phyloP scores from a whole-genome alignment of 1,140 invertebrate species.

The Piezodorus guildinii region DNA sequence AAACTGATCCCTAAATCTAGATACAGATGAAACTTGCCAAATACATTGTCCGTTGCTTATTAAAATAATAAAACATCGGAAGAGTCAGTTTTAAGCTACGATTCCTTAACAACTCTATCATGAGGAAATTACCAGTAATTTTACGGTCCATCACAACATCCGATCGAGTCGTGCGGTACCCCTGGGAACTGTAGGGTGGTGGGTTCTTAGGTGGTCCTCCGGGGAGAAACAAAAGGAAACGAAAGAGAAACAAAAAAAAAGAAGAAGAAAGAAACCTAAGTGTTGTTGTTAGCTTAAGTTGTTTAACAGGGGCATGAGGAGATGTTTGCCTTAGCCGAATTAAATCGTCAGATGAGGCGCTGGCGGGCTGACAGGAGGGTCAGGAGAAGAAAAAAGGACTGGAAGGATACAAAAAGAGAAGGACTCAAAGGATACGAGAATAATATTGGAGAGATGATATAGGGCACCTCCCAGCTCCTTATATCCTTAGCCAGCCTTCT shows the following conservation, averaged over 20 bases:
- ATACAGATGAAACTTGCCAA: too few relatives aligned
- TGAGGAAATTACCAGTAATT: too few relatives aligned
- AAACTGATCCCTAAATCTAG: too few relatives aligned
- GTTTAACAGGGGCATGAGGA: neutral
- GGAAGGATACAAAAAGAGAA: neutral
- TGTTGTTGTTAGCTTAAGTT: conserved; percentile 5
- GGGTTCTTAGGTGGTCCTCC: neutral
- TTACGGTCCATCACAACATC: too few relatives aligned
- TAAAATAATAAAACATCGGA: too few relatives aligned
- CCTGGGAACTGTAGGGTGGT: neutral
- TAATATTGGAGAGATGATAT: too few relatives aligned
- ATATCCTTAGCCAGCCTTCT: too few relatives aligned
- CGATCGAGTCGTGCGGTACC: too few relatives aligned
- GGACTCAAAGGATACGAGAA: neutral
- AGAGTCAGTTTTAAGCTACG: too few relatives aligned
- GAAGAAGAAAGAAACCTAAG: neutral
- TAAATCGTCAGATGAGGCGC: conserved; percentile 4
- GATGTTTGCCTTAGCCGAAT: conserved; percentile 9
- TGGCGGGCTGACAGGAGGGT: neutral
- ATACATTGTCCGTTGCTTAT: too few relatives aligned
- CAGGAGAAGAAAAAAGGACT: neutral
- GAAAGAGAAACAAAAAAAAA: neutral
- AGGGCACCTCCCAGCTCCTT: too few relatives aligned
- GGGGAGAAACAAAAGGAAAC: neutral
- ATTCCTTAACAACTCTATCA: too few relatives aligned